phyloP scores from a whole-genome alignment of 2,797 vertebrate genomes.

The Coluber constrictor region DNA sequence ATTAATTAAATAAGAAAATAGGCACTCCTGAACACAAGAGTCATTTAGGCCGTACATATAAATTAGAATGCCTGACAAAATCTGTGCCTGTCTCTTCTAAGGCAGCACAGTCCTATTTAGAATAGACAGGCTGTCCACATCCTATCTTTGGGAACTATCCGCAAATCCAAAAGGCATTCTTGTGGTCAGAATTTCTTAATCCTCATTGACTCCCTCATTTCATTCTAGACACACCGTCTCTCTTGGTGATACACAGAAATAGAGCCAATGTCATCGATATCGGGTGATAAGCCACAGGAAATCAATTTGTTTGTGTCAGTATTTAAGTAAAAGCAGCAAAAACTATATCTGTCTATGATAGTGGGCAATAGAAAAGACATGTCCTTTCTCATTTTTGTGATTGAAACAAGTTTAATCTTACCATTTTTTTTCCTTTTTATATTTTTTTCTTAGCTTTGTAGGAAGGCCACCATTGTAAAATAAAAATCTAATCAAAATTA shows the following conservation, averaged over 20 bases:
- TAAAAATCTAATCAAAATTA: neutral
- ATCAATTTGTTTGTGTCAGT: neutral
- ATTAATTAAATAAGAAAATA: neutral
- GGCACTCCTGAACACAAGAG: neutral
- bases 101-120: neutral
- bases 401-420: neutral
- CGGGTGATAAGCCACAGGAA: neutral
- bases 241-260: neutral
- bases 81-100: neutral
- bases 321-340: neutral
- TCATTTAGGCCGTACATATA: neutral
- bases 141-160: neutral
- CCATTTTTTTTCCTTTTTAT: neutral
- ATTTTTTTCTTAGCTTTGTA: neutral
- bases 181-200: neutral
- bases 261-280: neutral
- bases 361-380: neutral
- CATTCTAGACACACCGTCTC: neutral
- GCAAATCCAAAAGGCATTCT: neutral
- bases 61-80: neutral
- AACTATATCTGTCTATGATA: neutral
- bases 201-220: neutral
- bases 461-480: neutral
- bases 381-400: neutral
- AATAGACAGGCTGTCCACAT: neutral